Conservation (phyloP, 2,113 vertebrate species). For the Eira barbara region DNA sequence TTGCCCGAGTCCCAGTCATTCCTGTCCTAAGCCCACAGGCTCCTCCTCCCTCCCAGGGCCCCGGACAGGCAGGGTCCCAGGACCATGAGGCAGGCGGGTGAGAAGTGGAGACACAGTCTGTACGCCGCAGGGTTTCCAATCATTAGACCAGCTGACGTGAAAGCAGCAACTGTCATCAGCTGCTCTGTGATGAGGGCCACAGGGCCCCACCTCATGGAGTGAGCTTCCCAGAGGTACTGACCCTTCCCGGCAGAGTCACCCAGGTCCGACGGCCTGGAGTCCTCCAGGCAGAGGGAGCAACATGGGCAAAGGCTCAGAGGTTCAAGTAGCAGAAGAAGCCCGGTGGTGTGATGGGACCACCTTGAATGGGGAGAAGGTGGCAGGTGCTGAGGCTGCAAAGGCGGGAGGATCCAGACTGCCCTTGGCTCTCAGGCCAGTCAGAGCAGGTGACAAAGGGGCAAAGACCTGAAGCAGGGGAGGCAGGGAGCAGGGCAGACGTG, state of each 20-base stretch:
- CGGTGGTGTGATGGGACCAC: not conserved
- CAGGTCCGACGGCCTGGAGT: not conserved
- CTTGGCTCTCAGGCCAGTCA: not conserved
- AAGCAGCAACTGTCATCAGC: not conserved
- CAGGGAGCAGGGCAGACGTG: not conserved
- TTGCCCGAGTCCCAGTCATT: rapidly evolving
- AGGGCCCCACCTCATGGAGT: not conserved
- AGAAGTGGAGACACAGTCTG: not conserved
- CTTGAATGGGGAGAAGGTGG: rapidly evolving
- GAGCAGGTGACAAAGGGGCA: not conserved
- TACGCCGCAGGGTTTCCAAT: not conserved
- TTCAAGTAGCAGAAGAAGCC: not conserved
- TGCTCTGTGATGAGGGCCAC: not conserved
- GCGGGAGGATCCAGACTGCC: not conserved
- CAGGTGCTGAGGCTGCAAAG: not conserved
- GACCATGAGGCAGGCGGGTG: not conserved
- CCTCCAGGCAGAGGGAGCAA: not conserved
- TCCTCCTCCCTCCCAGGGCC: not conserved
- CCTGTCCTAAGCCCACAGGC: not conserved
- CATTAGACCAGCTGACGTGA: not conserved
- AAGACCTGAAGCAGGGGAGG: not conserved
- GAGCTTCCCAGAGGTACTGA: not conserved
- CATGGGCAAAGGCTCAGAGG: not conserved
- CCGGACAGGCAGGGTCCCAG: not conserved
- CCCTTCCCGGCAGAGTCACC: not conserved